Base-by-base conservation (phyloP, 2,797 vertebrate genomes). In the Dipus sagitta region DNA sequence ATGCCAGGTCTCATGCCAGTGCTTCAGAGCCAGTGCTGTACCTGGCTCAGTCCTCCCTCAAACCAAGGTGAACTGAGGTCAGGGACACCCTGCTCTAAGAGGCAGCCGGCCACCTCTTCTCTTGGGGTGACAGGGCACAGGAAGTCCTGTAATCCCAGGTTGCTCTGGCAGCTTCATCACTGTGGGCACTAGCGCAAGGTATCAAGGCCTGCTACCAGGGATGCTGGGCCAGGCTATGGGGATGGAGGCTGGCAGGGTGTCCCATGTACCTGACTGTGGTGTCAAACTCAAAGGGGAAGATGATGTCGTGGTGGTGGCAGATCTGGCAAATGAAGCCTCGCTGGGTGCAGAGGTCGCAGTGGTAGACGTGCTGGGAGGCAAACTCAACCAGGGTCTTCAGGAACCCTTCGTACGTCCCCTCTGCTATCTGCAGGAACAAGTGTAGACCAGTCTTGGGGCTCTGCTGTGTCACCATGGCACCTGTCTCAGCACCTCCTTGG, bases 251-350 rank as follows among this genome's bases (percentile, higher is more conserved):
- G 75, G 30, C 81, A 9, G 14, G 26, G 76, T 1, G 2, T 2
- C 54, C 58, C 1, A 0, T 96, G 15, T 97, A 99, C 99, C 99
- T 99, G 96, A 97, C 97, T 14, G 99, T 99, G 92, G 96, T 98
- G 93, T 99, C 99, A 6, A 99, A 99, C 98, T 99, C 99, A 1
- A 99, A 99, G 87, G 99, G 99, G 94, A 99, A 99, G 97, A 99
- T 99, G 97, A 99, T 99, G 97, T 99, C 97, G 0, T 98, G 92
- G 14, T 97, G 93, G 83, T 98, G 99, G 97, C 99, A 99, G 95
- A 99, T 99, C 98, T 99, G 99, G 97, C 99, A 99, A 96, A 99
- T 99, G 97, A 99, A 99, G 81, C 99, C 99, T 0, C 99, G 98
- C 97, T 99, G 99, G 11, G 99, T 99, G 97, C 99, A 99, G 42